A percentile compares a stretch with the other conserved stretches of the same genome.
phyloP scores from a whole-genome alignment of 2,113 vertebrate species.

The Benitochromis conjunctus region DNA sequence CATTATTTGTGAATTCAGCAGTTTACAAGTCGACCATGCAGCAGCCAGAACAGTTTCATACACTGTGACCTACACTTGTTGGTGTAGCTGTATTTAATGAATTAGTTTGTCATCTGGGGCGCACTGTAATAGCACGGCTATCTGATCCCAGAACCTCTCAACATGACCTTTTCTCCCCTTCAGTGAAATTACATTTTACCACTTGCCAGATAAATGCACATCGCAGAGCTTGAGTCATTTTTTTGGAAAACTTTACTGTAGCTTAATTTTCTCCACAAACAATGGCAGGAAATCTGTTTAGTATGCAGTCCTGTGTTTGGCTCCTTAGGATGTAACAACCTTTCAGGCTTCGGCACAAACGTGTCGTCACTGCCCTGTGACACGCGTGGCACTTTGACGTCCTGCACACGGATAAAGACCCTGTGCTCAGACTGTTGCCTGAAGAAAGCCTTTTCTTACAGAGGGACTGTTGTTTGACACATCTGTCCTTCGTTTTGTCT shows the following conservation, averaged over 20 bases:
- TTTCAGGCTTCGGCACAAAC: background rate
- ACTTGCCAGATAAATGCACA: background rate
- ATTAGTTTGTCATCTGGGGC: no score
- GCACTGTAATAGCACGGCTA: background rate
- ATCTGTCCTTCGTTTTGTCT: background rate
- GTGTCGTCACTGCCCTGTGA: background rate
- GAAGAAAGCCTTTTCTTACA: background rate
- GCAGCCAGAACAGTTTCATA: background rate
- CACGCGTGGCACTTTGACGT: background rate
- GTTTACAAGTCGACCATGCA: background rate
- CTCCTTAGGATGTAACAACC: background rate
- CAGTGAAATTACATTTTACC: background rate
- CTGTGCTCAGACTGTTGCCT: background rate
- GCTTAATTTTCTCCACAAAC: background rate
- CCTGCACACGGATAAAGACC: background rate
- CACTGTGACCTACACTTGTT: background rate
- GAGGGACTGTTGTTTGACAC: background rate
- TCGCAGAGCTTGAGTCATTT: accelerated
- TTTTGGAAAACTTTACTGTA: background rate
- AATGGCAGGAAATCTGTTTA: background rate
- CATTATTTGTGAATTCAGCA: background rate
- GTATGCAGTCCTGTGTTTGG: background rate
- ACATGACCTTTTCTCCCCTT: background rate
- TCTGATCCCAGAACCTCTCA: background rate
- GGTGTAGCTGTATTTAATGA: background rate